Percentiles rank a stretch among this genome's conserved stretches.
phyloP scores from a whole-genome alignment of 2,797 vertebrate species.

The Phalanger gymnotis region DNA sequence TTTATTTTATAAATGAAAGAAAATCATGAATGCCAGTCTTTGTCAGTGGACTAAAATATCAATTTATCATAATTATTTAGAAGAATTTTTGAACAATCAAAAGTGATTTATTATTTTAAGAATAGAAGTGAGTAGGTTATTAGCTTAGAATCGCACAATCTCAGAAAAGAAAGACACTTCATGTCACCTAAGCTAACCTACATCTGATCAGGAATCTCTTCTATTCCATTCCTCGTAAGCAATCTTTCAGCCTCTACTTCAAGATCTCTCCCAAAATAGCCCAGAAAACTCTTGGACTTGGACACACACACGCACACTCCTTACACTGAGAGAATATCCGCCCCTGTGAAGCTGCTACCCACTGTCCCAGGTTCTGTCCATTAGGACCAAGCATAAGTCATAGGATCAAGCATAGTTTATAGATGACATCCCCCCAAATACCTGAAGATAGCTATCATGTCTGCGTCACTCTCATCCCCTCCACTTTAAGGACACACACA shows the following conservation, averaged over 20 bases:
- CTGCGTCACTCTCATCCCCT: background rate
- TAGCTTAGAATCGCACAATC: background rate
- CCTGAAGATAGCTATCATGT: background rate
- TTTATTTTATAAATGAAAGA: background rate
- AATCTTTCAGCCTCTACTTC: background rate
- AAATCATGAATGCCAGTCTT: background rate
- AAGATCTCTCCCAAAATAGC: background rate
- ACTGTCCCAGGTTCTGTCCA: background rate
- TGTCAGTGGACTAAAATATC: background rate
- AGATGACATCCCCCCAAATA: background rate
- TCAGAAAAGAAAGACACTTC: background rate
- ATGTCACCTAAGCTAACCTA: background rate
- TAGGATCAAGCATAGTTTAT: no score
- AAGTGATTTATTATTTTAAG: background rate
- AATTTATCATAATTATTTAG: background rate
- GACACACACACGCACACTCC: no score
- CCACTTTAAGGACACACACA: background rate
- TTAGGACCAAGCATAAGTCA: background rate
- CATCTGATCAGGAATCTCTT: background rate
- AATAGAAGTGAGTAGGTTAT: background rate
- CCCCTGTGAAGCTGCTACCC: background rate
- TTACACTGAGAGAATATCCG: background rate
- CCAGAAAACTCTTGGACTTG: background rate
- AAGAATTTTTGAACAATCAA: background rate
- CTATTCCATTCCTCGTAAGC: background rate